Evolutionary conservation across 2,797 vertebrate species (phyloP).

Genomic region (Mus spretus): DNA sequence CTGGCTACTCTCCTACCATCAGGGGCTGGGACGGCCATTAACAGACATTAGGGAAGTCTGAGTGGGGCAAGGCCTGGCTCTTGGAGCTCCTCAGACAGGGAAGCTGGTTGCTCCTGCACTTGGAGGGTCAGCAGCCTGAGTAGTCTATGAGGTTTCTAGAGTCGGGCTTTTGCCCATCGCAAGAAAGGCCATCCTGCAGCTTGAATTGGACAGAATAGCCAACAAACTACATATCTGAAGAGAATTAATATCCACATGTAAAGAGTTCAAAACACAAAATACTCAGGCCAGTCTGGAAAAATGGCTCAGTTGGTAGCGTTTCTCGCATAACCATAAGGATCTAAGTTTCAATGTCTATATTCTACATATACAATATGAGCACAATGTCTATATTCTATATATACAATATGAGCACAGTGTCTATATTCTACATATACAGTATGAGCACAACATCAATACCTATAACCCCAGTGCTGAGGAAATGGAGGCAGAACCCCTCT

Average conservation of each 20-base stretch:
- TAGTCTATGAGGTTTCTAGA: neutral
- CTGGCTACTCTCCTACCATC: neutral
- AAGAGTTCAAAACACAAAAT: slow-evolving; percentile 1
- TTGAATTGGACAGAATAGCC: neutral
- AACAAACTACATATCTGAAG: neutral
- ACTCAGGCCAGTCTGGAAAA: neutral
- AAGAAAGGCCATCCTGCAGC: neutral
- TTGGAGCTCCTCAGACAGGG: neutral
- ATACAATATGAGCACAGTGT: too few species aligned
- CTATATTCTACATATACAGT: neutral
- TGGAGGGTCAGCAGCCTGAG: neutral
- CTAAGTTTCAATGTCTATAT: neutral
- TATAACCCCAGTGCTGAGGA: neutral
- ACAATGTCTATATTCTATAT: too few species aligned
- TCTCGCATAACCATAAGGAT: neutral
- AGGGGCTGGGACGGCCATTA: neutral
- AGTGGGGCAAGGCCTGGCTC: too few species aligned
- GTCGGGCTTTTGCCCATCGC: neutral
- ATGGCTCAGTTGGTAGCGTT: neutral
- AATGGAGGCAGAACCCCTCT: neutral
- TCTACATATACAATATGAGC: neutral
- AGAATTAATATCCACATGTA: neutral
- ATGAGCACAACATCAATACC: neutral
- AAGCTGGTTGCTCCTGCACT: neutral
- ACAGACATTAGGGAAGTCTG: neutral